Evolutionary conservation across 1,140 invertebrate species (phyloP).

Genomic region (Arion vulgaris): DNA sequence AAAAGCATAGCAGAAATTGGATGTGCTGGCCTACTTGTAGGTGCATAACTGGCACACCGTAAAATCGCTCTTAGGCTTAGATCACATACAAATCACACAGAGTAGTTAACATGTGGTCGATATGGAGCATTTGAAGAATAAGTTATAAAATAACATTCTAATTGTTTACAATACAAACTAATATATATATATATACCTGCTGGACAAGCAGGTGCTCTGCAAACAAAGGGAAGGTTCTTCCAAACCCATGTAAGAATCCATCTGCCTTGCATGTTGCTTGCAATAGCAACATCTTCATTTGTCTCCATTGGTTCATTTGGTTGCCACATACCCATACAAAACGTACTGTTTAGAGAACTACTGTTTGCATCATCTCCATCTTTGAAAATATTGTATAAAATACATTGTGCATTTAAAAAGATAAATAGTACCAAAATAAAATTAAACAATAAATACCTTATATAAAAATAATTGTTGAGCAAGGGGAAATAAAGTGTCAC

Average conservation of each 20-base stretch:
- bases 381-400: not conserved
- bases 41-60: too few species aligned
- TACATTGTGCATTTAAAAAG: not conserved
- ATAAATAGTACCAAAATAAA: not conserved
- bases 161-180: too few species aligned
- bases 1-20: too few species aligned
- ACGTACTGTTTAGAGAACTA: not conserved
- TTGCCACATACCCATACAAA: conserved; percentile 40
- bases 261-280: conserved; percentile 9
- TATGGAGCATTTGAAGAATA: too few species aligned
- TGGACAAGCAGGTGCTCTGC: conserved; percentile 45
- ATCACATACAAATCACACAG: too few species aligned
- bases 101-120: too few species aligned
- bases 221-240: conserved; percentile 42
- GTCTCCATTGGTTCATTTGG: conserved; percentile 33
- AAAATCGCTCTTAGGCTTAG: too few species aligned
- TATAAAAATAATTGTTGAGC: not conserved
- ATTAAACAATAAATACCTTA: not conserved
- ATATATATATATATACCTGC: too few species aligned
- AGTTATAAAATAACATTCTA: too few species aligned
- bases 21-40: too few species aligned
- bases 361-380: conserved; percentile 49
- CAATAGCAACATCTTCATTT: conserved; percentile 31
- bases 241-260: conserved; percentile 44
- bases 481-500: too few species aligned